Conservation (phyloP, 2,888 invertebrate species). For the Caenorhabditis sp. region DNA sequence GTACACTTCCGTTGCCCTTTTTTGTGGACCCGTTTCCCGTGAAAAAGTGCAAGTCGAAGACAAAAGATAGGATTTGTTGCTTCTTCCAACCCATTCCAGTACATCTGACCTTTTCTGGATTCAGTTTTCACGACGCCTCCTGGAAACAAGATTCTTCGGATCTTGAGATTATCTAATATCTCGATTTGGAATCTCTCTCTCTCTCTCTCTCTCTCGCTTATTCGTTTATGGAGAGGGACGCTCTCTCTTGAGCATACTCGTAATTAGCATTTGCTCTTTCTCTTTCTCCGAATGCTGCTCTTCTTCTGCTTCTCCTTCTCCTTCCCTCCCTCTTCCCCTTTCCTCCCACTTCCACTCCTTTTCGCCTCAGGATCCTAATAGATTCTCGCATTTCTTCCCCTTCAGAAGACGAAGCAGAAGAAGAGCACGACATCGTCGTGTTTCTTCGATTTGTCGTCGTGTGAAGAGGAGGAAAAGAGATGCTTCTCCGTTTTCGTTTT, state of each 20-base stretch:
- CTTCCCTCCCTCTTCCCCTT: neutral
- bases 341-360: conserved; percentile 20
- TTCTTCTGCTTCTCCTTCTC: conserved; percentile 12
- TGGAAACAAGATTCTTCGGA: neutral
- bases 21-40: neutral
- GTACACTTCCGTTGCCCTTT: conserved; percentile 5
- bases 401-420: neutral
- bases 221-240: conserved; percentile 1
- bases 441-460: conserved; percentile 29
- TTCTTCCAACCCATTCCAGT: neutral
- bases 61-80: neutral
- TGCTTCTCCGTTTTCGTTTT: conserved; percentile 13
- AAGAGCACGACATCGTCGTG: conserved; percentile 23
- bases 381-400: conserved; percentile 52
- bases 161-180: conserved; percentile 9
- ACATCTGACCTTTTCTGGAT: neutral
- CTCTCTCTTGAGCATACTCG: conserved; percentile 45
- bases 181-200: conserved; percentile 32
- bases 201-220: too few species aligned
- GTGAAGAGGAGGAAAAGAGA: conserved; percentile 12
- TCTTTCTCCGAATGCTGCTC: conserved; percentile 16
- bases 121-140: neutral
- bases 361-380: conserved; percentile 34
- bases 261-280: conserved; percentile 58
- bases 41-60: conserved; percentile 7